Evolutionary conservation across 2,113 vertebrate species (phyloP).

Genomic region (Polypterus bichir): DNA sequence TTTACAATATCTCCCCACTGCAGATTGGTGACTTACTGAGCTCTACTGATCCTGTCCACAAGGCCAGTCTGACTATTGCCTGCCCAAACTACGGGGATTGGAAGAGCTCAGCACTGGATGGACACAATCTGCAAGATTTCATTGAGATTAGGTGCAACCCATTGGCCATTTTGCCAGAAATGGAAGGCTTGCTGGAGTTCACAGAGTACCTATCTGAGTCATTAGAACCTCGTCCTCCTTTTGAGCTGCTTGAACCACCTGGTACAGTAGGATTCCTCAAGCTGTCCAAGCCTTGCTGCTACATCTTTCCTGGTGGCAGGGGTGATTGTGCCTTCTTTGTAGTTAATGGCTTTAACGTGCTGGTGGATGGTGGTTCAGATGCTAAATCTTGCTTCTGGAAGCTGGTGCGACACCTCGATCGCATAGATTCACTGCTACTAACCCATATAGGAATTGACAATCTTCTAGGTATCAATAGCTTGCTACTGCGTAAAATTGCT

Average conservation of each 20-base stretch:
- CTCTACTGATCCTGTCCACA: slow-evolving; percentile 28
- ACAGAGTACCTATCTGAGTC: slow-evolving; percentile 79
- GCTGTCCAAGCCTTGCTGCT: slow-evolving; percentile 87
- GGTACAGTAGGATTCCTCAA: slow-evolving; percentile 78
- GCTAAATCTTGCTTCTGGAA: slow-evolving; percentile 85
- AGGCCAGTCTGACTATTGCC: slow-evolving; percentile 61
- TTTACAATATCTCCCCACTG: neutral
- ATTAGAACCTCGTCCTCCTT: slow-evolving; percentile 65
- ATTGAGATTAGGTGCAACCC: slow-evolving; percentile 69
- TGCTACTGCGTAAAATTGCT: slow-evolving; percentile 70
- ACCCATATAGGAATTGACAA: slow-evolving; percentile 78
- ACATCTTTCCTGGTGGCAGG: slow-evolving; percentile 80
- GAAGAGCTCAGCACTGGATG: slow-evolving; percentile 44
- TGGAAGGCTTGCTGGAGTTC: slow-evolving; percentile 84
- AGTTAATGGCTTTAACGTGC: slow-evolving; percentile 79
- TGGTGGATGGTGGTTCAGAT: slow-evolving; percentile 84
- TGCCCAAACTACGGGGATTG: slow-evolving; percentile 66
- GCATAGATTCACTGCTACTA: slow-evolving; percentile 78
- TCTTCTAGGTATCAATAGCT: slow-evolving; percentile 76
- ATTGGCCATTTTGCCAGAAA: slow-evolving; percentile 39
- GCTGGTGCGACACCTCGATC: slow-evolving; percentile 83
- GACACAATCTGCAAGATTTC: slow-evolving; percentile 52
- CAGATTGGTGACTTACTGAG: slow-evolving; percentile 65
- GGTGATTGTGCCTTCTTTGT: slow-evolving; percentile 85
- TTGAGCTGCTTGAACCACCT: slow-evolving; percentile 79